Evolutionary conservation across 2,113 vertebrate genomes (phyloP), one percentile per base, ranked within the genome.

Genomic region (Chinchilla lanigera): DNA sequence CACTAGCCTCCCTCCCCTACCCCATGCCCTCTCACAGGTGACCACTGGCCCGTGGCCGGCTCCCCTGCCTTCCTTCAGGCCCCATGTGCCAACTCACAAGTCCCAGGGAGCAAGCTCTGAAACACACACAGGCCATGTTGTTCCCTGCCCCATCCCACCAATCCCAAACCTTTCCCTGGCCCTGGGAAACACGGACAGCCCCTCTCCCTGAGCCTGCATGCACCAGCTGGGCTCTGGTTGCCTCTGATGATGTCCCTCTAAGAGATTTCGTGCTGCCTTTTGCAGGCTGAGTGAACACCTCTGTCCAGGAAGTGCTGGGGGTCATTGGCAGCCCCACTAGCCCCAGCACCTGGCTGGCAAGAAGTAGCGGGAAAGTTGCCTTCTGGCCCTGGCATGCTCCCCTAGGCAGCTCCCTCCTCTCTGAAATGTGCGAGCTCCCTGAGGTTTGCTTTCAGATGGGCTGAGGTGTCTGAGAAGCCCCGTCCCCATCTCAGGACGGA

Each of bases 361-460:
- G 77, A 80, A 52, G 47, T 16, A 20, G 75, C 16, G 7, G 47
- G 75, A 50, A 78, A 50, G 26, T 28, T 52, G 16, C 28, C 77
- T 52, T 80, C 41, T 8, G 4, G 28, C 47, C 75, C 44, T 50
- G 71, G 24, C 12, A 47, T 77, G 12, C 47, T 80, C 14, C 33
- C 47, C 30, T 0, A 16, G 56, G 17, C 52, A 24, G 26, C 61
- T 67, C 5, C 63, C 75, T 78, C 10, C 75, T 60, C 81, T 20
- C 41, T 28, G 61, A 89, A 88, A 88, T 85, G 2, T 61, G 86
- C 61, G 44, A 30, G 61, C 54, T 78, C 61, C 71, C 60, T 26
- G 0, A 65, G 75, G 89, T 80, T 94, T 97, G 89, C 95, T 96
- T 97, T 95, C 56, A 73, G 63, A 65, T 24, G 44, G 2, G 52